Percentiles rank a stretch among this genome's conserved stretches.
Conservation (phyloP, 2,113 vertebrate genomes). For the Lepus americanus region DNA sequence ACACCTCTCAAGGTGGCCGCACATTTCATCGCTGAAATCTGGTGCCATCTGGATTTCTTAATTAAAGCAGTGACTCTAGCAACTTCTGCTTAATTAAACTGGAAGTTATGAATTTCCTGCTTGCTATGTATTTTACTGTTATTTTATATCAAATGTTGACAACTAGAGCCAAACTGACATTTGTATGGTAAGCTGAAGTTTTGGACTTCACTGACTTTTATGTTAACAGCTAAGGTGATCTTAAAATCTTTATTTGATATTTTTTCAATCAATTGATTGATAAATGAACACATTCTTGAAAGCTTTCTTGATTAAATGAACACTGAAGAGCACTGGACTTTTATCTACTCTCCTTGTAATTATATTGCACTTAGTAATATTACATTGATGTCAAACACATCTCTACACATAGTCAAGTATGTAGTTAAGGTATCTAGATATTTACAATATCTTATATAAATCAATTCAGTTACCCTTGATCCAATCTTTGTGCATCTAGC, state of each 20-base stretch:
- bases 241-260: background rate
- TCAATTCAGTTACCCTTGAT: background rate
- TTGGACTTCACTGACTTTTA: background rate
- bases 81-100: slow-evolving; percentile 65
- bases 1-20: slow-evolving; percentile 57
- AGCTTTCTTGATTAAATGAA: background rate
- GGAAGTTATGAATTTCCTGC: slow-evolving; percentile 39
- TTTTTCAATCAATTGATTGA: slow-evolving; percentile 11
- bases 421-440: background rate
- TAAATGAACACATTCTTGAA: background rate
- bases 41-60: slow-evolving; percentile 67
- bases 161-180: background rate
- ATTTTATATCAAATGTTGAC: slow-evolving; percentile 55
- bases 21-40: slow-evolving; percentile 50
- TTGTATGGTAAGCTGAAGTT: background rate
- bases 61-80: slow-evolving; percentile 60
- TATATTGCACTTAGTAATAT: background rate
- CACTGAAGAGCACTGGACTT: background rate
- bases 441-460: background rate
- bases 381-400: background rate
- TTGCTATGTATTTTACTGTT: background rate
- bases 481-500: background rate
- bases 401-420: background rate
- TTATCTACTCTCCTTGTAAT: background rate
- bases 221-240: background rate